Base-by-base conservation (phyloP, 2,113 vertebrate species). In the Sebastes schlegelii region DNA sequence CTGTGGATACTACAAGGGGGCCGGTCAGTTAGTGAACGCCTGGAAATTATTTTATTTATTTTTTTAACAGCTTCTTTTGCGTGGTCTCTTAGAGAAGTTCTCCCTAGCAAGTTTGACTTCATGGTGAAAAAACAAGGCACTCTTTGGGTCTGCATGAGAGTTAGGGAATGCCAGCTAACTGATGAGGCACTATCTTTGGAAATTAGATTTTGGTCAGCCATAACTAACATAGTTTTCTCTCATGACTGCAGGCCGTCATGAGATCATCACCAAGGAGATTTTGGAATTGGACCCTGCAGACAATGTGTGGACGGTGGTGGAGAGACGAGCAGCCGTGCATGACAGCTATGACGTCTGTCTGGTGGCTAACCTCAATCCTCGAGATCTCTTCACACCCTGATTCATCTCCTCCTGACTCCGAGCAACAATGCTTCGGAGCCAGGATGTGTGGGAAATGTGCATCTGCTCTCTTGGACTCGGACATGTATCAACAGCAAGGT, bases 201-300 rank as follows among this genome's bases (percentile, higher is more conserved):
- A 74, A 83, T 84, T 68, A 57, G 19, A 82, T 81, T 80, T 79
- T 82, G 55, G 8, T 83, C 6, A 60, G 9, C 21, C 60, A 17
- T 49, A 58, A 48, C 21, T 70, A 2, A 49, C 61, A 51, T 75
- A 34, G 46, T 65, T 78, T 78, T 83, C 19, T 87, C 43, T 62
- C 43, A 21, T 75, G 77, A 73, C 75, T 84, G 93, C 95, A 99
- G 97, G 96, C 90, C 96, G 97, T 4, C 96, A 98, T 6, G 97
- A 98, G 86, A 95, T 98, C 79, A 98, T 98, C 90, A 96, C 94
- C 88, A 98, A 98, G 87, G 96, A 98, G 93, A 97, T 98, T 89
- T 79, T 98, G 26, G 96, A 97, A 82, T 80, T 99, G 87, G 96
- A 98, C 57, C 96, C 97, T 0, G 97, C 95, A 94, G 96, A 98